Evolutionary conservation across 1,140 invertebrate genomes (phyloP), one percentile per base, ranked within the genome.

Genomic region (Drosophila dunni): DNA sequence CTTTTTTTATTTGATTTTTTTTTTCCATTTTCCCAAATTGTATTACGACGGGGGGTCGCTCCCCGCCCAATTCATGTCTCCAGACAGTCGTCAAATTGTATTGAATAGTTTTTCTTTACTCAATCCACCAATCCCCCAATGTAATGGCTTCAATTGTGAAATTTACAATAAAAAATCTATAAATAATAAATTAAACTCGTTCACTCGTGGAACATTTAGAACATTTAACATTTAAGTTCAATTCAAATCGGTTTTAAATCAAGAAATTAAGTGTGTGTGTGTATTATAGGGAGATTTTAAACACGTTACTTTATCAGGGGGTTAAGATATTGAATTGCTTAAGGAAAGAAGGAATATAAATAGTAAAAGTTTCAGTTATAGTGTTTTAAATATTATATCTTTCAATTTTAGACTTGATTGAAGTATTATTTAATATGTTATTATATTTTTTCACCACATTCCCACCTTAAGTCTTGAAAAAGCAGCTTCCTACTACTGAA

Each of bases 61-160:
- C 51, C 33, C 46, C 10, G 33, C 45, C 61, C 70, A 61, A 73
- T 70, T 29, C 67, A 70, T 73, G 70, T 68, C 64, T 67, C 56
- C 70, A 73, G 64, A 46, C 56, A 24, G 54, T 67, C 54, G 45
- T 67, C 63, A 58, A 63, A 29, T 62, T 38, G 17, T 17, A 13
- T 50, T 7, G 13, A 51, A 60, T 51, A 67, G 54, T 73, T 67
- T 54, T 33, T 38, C 6, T 38, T 2, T 38, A 4, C 36, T 9
- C 36, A 9, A 8, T 38, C 34, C 9, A 8, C 17, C 67, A 45
- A 73, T 73, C 70, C 53, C 40, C 38, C 56, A 46, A 60, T 67
- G 54, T 40, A 38, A 54, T 67, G 70, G 33, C 48, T 73, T 8
- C 70, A 67, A 73, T 73, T 73, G 64, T 61, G 64, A 45, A 73